Percentiles rank a stretch among this genome's conserved stretches.
Conservation (phyloP, 2,797 vertebrate species). For the Harpagifer antarcticus region DNA sequence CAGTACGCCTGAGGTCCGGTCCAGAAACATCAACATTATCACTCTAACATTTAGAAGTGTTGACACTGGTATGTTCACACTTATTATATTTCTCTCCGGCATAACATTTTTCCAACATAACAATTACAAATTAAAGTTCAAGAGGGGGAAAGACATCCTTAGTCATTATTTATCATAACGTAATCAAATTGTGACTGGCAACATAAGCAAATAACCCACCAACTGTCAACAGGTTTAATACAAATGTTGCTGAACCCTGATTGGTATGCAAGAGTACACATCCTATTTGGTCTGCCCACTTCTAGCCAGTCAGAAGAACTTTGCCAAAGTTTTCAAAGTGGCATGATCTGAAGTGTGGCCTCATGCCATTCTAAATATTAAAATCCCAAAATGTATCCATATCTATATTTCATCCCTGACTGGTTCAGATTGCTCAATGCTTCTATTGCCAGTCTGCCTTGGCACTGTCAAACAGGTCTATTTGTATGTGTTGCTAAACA, state of each 20-base stretch:
- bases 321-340: not conserved
- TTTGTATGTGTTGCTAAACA: not conserved
- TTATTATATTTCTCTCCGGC: not conserved
- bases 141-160: not conserved
- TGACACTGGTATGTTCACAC: not conserved
- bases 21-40: not conserved
- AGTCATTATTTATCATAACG: not conserved
- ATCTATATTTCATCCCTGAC: not conserved
- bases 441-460: not conserved
- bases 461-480: not conserved
- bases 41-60: not conserved
- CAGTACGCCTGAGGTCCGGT: not conserved
- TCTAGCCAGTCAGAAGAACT: too few species aligned
- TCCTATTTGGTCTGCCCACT: too few species aligned
- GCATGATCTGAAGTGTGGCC: not conserved
- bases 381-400: not conserved
- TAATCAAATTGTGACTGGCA: not conserved
- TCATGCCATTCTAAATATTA: not conserved
- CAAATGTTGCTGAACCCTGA: not conserved
- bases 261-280: too few species aligned
- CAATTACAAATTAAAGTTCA: not conserved
- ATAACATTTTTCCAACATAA: not conserved
- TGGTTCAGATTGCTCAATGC: not conserved
- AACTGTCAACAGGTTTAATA: not conserved
- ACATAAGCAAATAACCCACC: conserved; percentile 5